A percentile compares a stretch with the other conserved stretches of the same genome.
Evolutionary conservation across 2,888 invertebrate species (phyloP).

Genomic region (Oscheius sp.): DNA sequence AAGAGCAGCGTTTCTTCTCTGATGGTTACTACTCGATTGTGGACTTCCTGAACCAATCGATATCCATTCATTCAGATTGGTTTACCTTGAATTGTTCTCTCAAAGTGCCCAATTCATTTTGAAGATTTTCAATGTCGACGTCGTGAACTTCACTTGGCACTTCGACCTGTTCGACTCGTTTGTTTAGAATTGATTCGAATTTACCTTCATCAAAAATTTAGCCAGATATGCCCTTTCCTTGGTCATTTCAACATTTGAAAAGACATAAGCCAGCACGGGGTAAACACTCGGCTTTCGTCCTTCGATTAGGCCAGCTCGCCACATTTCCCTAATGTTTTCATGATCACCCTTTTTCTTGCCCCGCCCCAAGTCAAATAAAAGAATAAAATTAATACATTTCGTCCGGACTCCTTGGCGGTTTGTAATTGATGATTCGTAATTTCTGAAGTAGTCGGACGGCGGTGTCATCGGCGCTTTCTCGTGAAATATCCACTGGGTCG

Average conservation of each 20-base stretch:
- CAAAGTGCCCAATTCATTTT: constrained; percentile 80
- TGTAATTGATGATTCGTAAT: constrained; percentile 84
- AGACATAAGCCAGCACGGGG: constrained; percentile 85
- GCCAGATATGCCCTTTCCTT: constrained; percentile 87
- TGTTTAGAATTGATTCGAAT: neutral
- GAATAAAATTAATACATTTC: constrained; percentile 61
- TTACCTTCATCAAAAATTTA: constrained; percentile 74
- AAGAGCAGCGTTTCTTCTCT: constrained; percentile 79
- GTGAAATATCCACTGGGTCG: constrained; percentile 81
- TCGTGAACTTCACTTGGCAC: constrained; percentile 77
- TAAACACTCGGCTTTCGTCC: constrained; percentile 84
- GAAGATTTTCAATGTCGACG: constrained; percentile 81
- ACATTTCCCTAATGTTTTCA: constrained; percentile 75
- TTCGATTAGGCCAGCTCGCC: constrained; percentile 80
- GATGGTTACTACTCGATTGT: constrained; percentile 55
- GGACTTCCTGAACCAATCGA: constrained; percentile 53
- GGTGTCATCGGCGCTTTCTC: constrained; percentile 83
- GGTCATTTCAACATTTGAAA: constrained; percentile 82
- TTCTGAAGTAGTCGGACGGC: constrained; percentile 81
- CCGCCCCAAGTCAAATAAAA: too few relatives aligned
- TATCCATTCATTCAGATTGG: neutral
- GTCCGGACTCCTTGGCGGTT: constrained; percentile 78
- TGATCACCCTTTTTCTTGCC: neutral
- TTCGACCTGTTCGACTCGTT: constrained; percentile 42
- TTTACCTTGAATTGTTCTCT: constrained; percentile 84